phyloP scores from a whole-genome alignment of 2,888 invertebrate genomes.

The Zygaena filipendulae region DNA sequence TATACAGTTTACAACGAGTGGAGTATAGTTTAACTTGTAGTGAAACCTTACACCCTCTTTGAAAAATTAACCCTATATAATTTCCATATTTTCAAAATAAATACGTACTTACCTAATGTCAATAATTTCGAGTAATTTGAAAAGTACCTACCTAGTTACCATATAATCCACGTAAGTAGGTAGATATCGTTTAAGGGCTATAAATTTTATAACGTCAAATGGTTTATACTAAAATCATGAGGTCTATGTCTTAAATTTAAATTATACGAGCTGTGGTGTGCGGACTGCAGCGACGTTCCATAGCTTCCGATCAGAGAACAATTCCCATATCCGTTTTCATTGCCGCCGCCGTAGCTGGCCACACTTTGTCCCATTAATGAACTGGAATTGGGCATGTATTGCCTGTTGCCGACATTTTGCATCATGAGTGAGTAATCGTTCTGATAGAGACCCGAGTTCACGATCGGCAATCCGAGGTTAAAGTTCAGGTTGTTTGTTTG shows the following conservation, averaged over 20 bases:
- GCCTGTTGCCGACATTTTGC: slow-evolving; percentile 51
- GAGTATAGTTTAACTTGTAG: too few species aligned
- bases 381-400: slow-evolving; percentile 49
- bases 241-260: slow-evolving; percentile 68
- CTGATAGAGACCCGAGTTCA: slow-evolving; percentile 49
- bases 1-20: too few species aligned
- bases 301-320: slow-evolving; percentile 55
- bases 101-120: too few species aligned
- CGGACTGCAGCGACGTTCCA: slow-evolving; percentile 39
- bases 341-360: slow-evolving; percentile 33
- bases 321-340: slow-evolving; percentile 46
- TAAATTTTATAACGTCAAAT: slow-evolving; percentile 48
- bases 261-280: slow-evolving; percentile 55
- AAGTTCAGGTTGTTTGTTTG: slow-evolving; percentile 53
- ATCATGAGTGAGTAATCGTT: slow-evolving; percentile 61
- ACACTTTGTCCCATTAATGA: slow-evolving; percentile 44
- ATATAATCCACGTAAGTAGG: too few species aligned
- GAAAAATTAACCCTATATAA: too few species aligned
- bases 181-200: too few species aligned
- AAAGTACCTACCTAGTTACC: too few species aligned
- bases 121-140: too few species aligned
- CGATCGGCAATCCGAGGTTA: slow-evolving; percentile 51
- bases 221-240: slow-evolving; percentile 67
- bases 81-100: too few species aligned
- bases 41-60: too few species aligned